Evolutionary conservation across 2,113 vertebrate species (phyloP).

Genomic region (Grammomys dolichurus): DNA sequence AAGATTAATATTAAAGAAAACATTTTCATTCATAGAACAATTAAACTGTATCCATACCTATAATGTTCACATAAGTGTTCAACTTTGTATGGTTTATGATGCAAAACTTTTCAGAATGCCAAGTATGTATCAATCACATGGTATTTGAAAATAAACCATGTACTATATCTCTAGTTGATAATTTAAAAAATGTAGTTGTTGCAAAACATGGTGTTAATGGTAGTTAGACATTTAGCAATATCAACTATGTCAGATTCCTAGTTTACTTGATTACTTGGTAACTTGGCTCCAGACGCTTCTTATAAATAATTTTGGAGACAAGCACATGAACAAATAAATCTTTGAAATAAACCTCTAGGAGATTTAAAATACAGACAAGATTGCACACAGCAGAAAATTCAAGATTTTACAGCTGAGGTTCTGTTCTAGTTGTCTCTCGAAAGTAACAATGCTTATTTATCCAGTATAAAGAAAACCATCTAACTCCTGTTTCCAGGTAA

Average conservation of each 20-base stretch:
- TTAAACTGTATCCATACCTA: not conserved
- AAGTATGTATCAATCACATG: not conserved
- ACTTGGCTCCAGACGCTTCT: not conserved
- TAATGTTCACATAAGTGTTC: not conserved
- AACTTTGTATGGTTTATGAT: not conserved
- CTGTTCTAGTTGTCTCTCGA: not conserved
- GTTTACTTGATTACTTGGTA: not conserved
- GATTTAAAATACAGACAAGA: not conserved
- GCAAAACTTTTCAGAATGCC: constrained; percentile 3
- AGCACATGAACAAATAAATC: not conserved
- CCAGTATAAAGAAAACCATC: not conserved
- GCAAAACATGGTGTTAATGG: not conserved
- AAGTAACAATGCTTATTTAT: constrained; percentile 8
- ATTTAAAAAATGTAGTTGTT: not conserved
- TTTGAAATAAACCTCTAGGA: not conserved
- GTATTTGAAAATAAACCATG: not conserved
- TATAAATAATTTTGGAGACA: not conserved
- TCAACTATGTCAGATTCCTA: not conserved
- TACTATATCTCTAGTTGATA: not conserved
- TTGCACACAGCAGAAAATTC: not conserved
- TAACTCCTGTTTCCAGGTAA: not conserved
- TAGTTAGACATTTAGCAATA: constrained; percentile 24
- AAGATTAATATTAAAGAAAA: constrained; percentile 20
- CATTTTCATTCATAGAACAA: constrained; percentile 34
- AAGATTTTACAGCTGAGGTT: not conserved